Conservation (phyloP, 2,113 vertebrate species). For the Hipposideros armiger region DNA sequence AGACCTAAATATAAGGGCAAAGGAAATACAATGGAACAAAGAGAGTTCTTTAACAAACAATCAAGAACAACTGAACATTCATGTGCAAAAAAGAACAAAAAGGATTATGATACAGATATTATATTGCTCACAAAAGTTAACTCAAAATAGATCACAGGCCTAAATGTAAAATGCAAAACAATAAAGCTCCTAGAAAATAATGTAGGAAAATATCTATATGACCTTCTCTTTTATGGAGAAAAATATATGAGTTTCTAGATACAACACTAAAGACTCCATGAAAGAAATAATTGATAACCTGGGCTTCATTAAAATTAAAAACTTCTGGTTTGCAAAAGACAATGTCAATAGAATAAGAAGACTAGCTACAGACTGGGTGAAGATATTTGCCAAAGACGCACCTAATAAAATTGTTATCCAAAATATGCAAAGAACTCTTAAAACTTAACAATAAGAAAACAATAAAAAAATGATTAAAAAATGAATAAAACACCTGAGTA, state of each 20-base stretch:
- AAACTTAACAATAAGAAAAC: neutral
- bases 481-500: neutral
- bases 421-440: neutral
- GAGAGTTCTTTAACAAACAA: neutral
- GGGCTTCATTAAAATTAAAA: neutral
- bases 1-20: neutral
- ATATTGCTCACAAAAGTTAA: neutral
- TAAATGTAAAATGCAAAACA: neutral
- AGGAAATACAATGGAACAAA: neutral
- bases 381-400: neutral
- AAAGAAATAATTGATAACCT: neutral
- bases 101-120: neutral
- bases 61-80: neutral
- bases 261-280: neutral
- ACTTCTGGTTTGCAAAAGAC: neutral
- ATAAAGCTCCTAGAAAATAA: neutral
- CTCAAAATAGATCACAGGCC: neutral
- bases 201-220: neutral
- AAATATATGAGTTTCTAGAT: neutral
- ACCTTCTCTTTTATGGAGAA: neutral
- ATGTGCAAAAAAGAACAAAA: neutral
- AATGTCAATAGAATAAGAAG: neutral
- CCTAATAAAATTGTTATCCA: neutral
- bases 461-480: neutral
- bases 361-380: neutral